Conservation (phyloP, 2,113 vertebrate genomes). For the Rhabdomys dilectus region DNA sequence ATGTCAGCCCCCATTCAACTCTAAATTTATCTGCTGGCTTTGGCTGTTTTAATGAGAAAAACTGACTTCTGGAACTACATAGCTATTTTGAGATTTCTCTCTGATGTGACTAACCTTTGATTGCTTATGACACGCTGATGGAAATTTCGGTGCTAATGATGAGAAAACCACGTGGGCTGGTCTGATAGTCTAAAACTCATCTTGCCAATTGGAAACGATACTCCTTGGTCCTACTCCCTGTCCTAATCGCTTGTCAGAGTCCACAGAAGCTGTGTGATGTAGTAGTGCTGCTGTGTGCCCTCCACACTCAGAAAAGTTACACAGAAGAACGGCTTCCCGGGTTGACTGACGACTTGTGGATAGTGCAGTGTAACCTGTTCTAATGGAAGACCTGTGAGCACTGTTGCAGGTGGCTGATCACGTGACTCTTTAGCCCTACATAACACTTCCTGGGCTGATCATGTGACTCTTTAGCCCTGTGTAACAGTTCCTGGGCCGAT, state of each 20-base stretch:
- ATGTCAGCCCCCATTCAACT: conserved; percentile 36
- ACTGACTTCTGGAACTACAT: conserved; percentile 55
- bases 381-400: conserved; percentile 36
- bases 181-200: neutral
- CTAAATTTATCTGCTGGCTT: conserved; percentile 42
- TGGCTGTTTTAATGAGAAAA: conserved; percentile 68
- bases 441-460: conserved; percentile 1
- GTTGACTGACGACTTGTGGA: conserved; percentile 61
- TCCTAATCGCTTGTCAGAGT: conserved; percentile 44
- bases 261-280: conserved; percentile 17
- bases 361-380: neutral
- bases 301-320: neutral
- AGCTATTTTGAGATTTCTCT: conserved; percentile 32
- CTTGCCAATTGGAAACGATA: conserved; percentile 34
- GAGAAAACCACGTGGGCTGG: conserved; percentile 63
- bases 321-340: conserved; percentile 11
- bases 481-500: neutral
- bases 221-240: neutral
- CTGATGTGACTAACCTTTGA: conserved; percentile 17
- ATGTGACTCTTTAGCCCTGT: neutral
- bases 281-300: neutral
- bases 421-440: neutral
- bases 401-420: neutral
- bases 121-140: conserved; percentile 20
- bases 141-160: conserved; percentile 38